Evolutionary conservation across 2,797 vertebrate genomes (phyloP).

Genomic region (Sternarchorhynchus goeldii): DNA sequence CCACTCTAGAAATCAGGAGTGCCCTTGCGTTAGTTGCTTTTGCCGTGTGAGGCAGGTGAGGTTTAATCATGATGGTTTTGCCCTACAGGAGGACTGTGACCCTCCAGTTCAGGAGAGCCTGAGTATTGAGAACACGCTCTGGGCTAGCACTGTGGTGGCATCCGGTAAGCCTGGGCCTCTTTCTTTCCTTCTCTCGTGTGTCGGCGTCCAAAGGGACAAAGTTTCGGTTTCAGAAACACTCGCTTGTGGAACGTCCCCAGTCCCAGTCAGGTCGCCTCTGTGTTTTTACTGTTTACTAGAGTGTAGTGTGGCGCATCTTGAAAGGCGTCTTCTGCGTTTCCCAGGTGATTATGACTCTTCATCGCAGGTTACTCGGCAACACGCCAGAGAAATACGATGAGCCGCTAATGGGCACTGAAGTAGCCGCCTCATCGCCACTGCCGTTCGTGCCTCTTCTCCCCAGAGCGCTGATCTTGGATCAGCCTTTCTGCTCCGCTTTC

Average conservation of each 20-base stretch:
- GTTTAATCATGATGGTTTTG: conserved; percentile 3
- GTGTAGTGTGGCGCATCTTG: conserved; percentile 26
- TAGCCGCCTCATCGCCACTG: conserved; percentile 32
- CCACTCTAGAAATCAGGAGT: conserved; percentile 19
- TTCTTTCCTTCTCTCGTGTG: neutral
- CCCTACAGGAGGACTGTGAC: conserved; percentile 87
- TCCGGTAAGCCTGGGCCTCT: conserved; percentile 79
- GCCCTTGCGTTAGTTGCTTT: conserved; percentile 10
- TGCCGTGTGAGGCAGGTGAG: neutral
- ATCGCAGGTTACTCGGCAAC: conserved; percentile 44
- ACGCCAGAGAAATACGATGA: conserved; percentile 51
- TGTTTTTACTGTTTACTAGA: conserved; percentile 31
- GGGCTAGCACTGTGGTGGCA: conserved; percentile 96
- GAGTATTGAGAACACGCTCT: conserved; percentile 93
- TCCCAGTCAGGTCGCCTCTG: conserved; percentile 21
- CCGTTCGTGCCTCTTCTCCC: conserved; percentile 45
- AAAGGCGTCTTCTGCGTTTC: conserved; percentile 33
- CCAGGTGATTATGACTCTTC: conserved; percentile 44
- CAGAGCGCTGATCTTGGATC: conserved; percentile 49
- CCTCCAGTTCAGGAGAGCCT: conserved; percentile 93
- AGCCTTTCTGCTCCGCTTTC: conserved; percentile 34
- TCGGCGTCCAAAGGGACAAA: conserved; percentile 5
- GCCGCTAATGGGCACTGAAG: conserved; percentile 57
- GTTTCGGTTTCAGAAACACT: neutral
- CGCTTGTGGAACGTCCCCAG: conserved; percentile 31